phyloP scores from a whole-genome alignment of 2,888 invertebrate species.

The Oxystoma pomonae region DNA sequence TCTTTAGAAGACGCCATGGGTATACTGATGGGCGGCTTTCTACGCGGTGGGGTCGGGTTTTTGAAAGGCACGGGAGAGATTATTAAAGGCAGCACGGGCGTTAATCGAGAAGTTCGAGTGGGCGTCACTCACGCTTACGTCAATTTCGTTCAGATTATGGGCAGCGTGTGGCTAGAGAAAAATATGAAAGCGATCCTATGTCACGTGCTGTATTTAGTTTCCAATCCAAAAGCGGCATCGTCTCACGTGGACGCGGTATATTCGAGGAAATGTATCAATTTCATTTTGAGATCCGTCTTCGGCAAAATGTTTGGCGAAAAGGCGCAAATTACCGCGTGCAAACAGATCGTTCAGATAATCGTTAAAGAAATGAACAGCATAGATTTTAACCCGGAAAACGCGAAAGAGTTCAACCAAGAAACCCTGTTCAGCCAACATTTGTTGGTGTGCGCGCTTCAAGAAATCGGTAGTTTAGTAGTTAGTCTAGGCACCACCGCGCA shows the following conservation, averaged over 20 bases:
- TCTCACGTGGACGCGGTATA: constrained; percentile 98
- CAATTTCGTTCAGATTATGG: constrained; percentile 89
- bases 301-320: constrained; percentile 96
- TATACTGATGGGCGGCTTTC: constrained; percentile 88
- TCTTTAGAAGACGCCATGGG: constrained; percentile 89
- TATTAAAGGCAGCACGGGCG: constrained; percentile 89
- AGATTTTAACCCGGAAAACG: constrained; percentile 88
- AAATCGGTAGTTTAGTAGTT: constrained; percentile 84
- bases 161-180: constrained; percentile 91
- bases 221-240: constrained; percentile 92
- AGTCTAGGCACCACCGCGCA: constrained; percentile 94
- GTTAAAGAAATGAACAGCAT: constrained; percentile 94
- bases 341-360: constrained; percentile 88
- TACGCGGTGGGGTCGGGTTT: constrained; percentile 91
- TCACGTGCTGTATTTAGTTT: constrained; percentile 89
- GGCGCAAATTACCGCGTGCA: constrained; percentile 92
- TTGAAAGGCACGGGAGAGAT: constrained; percentile 92
- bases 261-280: constrained; percentile 95
- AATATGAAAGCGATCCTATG: constrained; percentile 82
- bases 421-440: constrained; percentile 87
- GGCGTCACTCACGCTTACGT: constrained; percentile 98
- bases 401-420: constrained; percentile 87
- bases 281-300: constrained; percentile 85
- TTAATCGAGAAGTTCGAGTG: constrained; percentile 93
- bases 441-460: constrained; percentile 89